Evolutionary conservation across 2,113 vertebrate species (phyloP).

Genomic region (Atlantisia rogersi): DNA sequence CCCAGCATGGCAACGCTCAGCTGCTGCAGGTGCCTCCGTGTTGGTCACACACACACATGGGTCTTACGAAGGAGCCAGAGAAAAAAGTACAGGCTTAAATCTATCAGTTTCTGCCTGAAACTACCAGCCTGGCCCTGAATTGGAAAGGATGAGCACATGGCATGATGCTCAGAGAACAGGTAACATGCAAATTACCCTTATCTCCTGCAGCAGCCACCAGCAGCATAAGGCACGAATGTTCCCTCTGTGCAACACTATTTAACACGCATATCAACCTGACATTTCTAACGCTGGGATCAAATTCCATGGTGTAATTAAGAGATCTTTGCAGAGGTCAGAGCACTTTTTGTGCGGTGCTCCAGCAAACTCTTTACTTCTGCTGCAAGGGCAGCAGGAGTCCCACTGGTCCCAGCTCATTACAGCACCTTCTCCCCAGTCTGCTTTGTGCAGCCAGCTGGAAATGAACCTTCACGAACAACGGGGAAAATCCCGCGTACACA

Average conservation of each 20-base stretch:
- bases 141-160: fast-evolving
- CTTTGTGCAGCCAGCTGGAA: not conserved
- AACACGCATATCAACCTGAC: fast-evolving
- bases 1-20: too few species aligned
- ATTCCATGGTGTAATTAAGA: not conserved
- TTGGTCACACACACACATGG: not conserved
- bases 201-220: fast-evolving
- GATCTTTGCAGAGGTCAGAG: not conserved
- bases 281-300: fast-evolving
- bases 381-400: not conserved
- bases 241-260: not conserved
- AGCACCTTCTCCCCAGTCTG: fast-evolving
- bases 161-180: fast-evolving
- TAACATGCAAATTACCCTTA: fast-evolving
- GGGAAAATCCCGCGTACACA: not conserved
- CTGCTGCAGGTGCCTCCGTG: not conserved
- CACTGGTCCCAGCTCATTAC: not conserved
- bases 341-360: fast-evolving
- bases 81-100: fast-evolving
- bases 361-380: not conserved
- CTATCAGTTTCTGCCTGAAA: not conserved
- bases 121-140: fast-evolving
- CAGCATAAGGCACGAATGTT: not conserved
- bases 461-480: not conserved
- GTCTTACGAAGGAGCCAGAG: not conserved